phyloP scores from a whole-genome alignment of 1,140 invertebrate species.

The Trissolcus basalis region DNA sequence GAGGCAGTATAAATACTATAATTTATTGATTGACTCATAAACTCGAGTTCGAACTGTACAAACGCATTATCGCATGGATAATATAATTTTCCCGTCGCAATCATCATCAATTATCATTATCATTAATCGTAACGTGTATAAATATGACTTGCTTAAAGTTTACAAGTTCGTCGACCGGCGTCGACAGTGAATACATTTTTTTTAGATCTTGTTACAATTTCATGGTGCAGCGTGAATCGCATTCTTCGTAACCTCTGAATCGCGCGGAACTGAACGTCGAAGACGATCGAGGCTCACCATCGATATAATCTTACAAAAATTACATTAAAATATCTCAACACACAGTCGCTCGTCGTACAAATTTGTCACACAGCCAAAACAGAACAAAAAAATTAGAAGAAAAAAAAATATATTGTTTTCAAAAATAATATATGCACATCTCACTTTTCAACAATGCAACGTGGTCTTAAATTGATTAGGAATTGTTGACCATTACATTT shows the following conservation, averaged over 20 bases:
- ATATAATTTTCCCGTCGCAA: slow-evolving; percentile 17
- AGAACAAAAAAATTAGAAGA: neutral
- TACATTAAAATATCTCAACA: slow-evolving; percentile 1
- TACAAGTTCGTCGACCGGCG: slow-evolving; percentile 34
- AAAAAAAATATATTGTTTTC: neutral
- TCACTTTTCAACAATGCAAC: neutral
- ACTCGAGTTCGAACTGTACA: slow-evolving; percentile 59
- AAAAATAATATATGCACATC: neutral
- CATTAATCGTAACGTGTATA: slow-evolving; percentile 49
- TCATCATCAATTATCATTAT: slow-evolving; percentile 13
- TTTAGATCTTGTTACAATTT: slow-evolving; percentile 5
- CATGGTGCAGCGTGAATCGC: slow-evolving; percentile 60
- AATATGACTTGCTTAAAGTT: slow-evolving; percentile 55
- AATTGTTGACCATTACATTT: neutral
- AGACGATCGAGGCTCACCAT: slow-evolving; percentile 60
- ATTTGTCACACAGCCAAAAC: neutral
- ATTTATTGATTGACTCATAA: slow-evolving; percentile 58
- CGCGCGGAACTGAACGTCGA: slow-evolving; percentile 12
- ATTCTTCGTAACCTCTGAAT: slow-evolving; percentile 26
- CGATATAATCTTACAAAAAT: slow-evolving; percentile 4
- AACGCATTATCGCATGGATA: slow-evolving; percentile 57
- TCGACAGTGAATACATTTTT: no score
- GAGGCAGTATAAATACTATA: slow-evolving; percentile 48
- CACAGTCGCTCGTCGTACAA: neutral
- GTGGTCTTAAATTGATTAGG: neutral